Conservation (phyloP, 2,797 vertebrate genomes). For the Morus bassanus region DNA sequence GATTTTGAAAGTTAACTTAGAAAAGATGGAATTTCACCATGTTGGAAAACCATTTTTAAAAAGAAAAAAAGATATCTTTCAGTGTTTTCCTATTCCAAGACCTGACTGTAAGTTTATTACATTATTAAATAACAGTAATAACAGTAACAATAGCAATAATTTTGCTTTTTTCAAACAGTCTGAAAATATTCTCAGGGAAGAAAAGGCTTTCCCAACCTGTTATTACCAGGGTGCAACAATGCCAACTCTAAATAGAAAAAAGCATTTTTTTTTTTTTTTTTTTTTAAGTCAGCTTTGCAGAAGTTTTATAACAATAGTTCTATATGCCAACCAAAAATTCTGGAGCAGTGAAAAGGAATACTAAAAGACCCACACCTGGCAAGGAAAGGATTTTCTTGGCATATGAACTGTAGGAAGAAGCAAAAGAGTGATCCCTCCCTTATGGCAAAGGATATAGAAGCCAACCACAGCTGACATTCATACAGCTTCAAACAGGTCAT, state of each 20-base stretch:
- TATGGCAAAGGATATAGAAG: neutral
- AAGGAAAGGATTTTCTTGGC: neutral
- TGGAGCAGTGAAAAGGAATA: neutral
- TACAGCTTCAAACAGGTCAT: neutral
- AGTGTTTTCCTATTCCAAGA: neutral
- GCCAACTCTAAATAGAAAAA: neutral
- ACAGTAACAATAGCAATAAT: neutral
- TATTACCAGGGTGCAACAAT: neutral
- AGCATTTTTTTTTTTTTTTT: too few relatives aligned
- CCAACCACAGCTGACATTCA: neutral
- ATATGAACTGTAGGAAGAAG: neutral
- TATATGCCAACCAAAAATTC: neutral
- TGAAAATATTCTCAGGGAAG: neutral
- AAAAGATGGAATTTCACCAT: neutral
- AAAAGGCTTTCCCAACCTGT: neutral
- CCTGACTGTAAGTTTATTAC: neutral
- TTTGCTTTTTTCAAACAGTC: neutral
- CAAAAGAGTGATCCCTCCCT: neutral
- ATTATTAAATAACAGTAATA: neutral
- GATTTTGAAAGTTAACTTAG: neutral
- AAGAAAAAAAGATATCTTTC: neutral
- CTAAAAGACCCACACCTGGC: neutral
- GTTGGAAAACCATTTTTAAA: neutral
- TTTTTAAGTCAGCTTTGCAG: neutral
- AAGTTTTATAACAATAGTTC: neutral